Conservation (phyloP, 2,797 vertebrate species). For the Menidia menidia region DNA sequence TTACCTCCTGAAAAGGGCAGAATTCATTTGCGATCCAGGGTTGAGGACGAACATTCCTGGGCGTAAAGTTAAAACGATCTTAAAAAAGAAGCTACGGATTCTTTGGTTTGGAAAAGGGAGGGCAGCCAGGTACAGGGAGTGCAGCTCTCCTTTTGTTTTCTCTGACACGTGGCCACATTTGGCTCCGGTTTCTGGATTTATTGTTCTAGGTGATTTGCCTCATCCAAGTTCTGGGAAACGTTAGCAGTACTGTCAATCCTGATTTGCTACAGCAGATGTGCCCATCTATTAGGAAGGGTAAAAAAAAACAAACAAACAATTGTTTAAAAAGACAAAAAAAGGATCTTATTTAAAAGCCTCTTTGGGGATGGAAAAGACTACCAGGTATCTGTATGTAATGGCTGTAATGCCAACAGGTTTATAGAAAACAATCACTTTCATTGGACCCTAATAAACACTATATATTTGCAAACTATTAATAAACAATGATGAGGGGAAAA, state of each 20-base stretch:
- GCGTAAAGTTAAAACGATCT: neutral
- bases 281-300: no score
- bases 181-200: neutral
- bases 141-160: neutral
- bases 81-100: no score
- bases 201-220: no score
- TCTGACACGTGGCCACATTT: neutral
- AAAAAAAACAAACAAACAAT: neutral
- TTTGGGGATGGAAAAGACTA: no score
- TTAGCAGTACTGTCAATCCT: neutral
- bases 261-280: neutral
- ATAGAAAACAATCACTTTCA: no score
- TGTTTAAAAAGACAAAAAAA: no score
- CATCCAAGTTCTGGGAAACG: neutral
- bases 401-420: no score
- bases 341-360: no score
- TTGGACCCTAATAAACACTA: no score
- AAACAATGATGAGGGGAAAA: neutral
- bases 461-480: neutral
- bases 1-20: neutral
- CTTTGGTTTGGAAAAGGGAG: no score
- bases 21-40: neutral
- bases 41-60: neutral
- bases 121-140: no score
- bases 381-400: no score